Conservation (phyloP, 2,797 vertebrate genomes). For the Gymnopithys bicolor region DNA sequence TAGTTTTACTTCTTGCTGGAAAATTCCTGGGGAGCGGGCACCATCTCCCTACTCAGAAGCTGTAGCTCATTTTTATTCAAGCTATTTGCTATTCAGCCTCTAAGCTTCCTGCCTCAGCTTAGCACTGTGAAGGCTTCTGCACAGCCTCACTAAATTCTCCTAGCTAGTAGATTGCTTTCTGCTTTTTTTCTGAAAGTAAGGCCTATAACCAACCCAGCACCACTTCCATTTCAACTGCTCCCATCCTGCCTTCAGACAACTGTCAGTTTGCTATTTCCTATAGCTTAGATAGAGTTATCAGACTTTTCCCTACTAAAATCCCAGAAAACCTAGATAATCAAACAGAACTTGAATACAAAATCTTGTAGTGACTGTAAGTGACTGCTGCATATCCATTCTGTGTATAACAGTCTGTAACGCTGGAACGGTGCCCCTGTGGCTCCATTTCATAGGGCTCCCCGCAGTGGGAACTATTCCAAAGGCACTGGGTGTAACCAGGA, state of each 20-base stretch:
- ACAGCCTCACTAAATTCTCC: background rate
- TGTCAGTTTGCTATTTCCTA: background rate
- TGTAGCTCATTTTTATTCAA: background rate
- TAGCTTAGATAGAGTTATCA: background rate
- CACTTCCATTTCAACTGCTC: background rate
- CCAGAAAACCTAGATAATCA: background rate
- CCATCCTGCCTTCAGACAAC: background rate
- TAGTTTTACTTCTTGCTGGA: background rate
- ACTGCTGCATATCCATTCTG: background rate
- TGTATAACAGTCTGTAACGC: background rate
- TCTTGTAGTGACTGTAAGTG: background rate
- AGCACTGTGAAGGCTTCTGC: background rate
- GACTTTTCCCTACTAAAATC: background rate
- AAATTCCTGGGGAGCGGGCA: background rate
- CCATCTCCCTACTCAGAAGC: background rate
- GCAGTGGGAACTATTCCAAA: background rate
- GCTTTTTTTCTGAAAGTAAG: background rate
- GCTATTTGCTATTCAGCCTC: background rate
- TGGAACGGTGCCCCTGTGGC: background rate
- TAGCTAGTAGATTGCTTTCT: background rate
- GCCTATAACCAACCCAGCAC: background rate
- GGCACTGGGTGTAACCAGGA: background rate
- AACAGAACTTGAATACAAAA: background rate
- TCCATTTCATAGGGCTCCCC: background rate
- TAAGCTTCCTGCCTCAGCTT: background rate